Evolutionary conservation across 2,888 invertebrate species (phyloP).

Genomic region (Abscondita cerata): DNA sequence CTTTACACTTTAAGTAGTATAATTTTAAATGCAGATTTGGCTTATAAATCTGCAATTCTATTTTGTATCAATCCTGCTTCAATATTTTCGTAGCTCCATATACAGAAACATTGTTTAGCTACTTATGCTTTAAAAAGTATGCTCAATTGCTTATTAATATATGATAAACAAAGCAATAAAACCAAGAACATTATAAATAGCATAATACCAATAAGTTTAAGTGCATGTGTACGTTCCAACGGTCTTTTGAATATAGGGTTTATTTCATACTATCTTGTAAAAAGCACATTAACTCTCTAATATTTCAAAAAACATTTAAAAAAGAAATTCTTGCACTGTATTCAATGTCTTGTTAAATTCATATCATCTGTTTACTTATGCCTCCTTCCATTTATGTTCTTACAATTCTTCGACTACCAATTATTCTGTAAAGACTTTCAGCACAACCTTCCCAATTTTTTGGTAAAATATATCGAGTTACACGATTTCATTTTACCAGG

Average conservation of each 20-base stretch:
- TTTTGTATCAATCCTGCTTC: slow-evolving; percentile 95
- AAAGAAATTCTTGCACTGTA: background rate
- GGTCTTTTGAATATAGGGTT: slow-evolving; percentile 83
- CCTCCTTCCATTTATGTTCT: slow-evolving; percentile 66
- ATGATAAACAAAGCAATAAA: slow-evolving; percentile 41
- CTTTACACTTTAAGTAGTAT: slow-evolving; percentile 74
- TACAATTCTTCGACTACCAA: slow-evolving; percentile 75
- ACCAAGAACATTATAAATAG: slow-evolving; percentile 39
- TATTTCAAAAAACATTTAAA: background rate
- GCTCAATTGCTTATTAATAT: slow-evolving; percentile 68
- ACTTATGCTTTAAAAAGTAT: slow-evolving; percentile 80
- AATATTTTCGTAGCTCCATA: slow-evolving; percentile 95
- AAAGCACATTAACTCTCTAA: slow-evolving; percentile 37
- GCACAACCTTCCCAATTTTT: slow-evolving; percentile 65
- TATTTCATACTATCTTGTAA: slow-evolving; percentile 54
- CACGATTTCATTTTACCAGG: slow-evolving; percentile 71
- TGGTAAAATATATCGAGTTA: slow-evolving; percentile 62
- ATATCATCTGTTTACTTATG: slow-evolving; percentile 62
- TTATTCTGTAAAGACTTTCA: slow-evolving; percentile 70
- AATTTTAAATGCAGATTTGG: slow-evolving; percentile 72
- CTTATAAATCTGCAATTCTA: slow-evolving; percentile 79
- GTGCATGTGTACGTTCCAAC: slow-evolving; percentile 80
- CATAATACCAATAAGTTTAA: slow-evolving; percentile 67
- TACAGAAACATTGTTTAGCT: slow-evolving; percentile 87
- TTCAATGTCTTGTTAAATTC: background rate